Evolutionary conservation across 2,888 invertebrate genomes (phyloP).

Genomic region (Brenthis hecate): DNA sequence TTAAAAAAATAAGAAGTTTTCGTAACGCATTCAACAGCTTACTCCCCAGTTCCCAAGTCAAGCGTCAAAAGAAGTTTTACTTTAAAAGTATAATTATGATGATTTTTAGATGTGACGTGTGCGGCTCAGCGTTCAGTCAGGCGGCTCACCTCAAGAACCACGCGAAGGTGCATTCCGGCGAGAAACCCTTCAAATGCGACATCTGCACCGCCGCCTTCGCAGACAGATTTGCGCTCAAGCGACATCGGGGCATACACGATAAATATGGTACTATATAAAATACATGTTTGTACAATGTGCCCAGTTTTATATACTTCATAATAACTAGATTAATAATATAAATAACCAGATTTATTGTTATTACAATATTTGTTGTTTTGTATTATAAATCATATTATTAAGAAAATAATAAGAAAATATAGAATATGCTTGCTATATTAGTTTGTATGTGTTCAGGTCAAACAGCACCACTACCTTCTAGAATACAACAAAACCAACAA

Average conservation of each 20-base stretch:
- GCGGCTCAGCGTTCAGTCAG: constrained; percentile 95
- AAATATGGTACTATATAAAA: constrained; percentile 85
- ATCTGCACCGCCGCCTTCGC: constrained; percentile 93
- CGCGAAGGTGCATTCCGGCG: constrained; percentile 91
- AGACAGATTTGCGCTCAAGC: constrained; percentile 92
- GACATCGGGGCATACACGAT: constrained; percentile 93
- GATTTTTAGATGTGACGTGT: constrained; percentile 87
- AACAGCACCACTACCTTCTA: constrained; percentile 75
- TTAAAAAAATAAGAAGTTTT: no score
- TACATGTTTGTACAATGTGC: neutral
- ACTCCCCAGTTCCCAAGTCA: no score
- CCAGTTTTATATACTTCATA: neutral
- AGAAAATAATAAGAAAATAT: no score
- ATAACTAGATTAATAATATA: no score
- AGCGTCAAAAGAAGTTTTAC: no score
- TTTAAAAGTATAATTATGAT: no score
- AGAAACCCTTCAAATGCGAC: constrained; percentile 92
- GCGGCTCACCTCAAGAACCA: constrained; percentile 95
- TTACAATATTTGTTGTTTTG: no score
- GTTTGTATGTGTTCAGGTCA: constrained; percentile 57
- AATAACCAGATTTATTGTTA: no score
- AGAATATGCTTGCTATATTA: neutral
- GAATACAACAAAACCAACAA: constrained; percentile 69
- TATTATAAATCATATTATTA: no score
- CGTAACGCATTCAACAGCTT: no score